Evolutionary conservation across 2,888 invertebrate species (phyloP).

Genomic region (Euclidia mi): DNA sequence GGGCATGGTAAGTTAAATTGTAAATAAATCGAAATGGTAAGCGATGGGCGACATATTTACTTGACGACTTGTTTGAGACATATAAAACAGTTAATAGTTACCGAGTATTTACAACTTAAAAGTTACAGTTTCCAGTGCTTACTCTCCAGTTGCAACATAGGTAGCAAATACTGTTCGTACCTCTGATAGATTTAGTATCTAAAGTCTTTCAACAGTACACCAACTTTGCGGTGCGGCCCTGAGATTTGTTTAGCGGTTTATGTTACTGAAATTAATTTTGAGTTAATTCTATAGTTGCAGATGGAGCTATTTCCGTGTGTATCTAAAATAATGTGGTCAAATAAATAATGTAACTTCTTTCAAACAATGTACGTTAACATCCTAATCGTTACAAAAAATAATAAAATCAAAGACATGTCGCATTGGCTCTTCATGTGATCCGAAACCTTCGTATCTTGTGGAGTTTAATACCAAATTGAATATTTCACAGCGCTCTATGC

Average conservation of each 20-base stretch:
- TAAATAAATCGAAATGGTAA: slow-evolving; percentile 64
- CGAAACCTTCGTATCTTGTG: slow-evolving; percentile 55
- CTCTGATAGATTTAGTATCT: slow-evolving; percentile 31
- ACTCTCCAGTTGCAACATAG: slow-evolving; percentile 68
- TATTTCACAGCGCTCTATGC: slow-evolving; percentile 65
- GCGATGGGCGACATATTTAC: slow-evolving; percentile 59
- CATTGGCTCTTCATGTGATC: slow-evolving; percentile 63
- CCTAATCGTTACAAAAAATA: slow-evolving; percentile 83
- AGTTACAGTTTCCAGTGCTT: slow-evolving; percentile 67
- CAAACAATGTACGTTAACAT: slow-evolving; percentile 78
- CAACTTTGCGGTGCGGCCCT: slow-evolving; percentile 25
- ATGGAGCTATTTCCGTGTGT: slow-evolving; percentile 65
- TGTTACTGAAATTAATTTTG: slow-evolving; percentile 21
- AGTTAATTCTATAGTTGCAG: slow-evolving; percentile 65
- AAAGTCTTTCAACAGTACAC: slow-evolving; percentile 30
- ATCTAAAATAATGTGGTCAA: slow-evolving; percentile 69
- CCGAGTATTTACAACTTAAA: slow-evolving; percentile 60
- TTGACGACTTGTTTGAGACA: slow-evolving; percentile 60
- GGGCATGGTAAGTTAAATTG: slow-evolving; percentile 60
- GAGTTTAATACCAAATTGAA: slow-evolving; percentile 67
- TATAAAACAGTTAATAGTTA: slow-evolving; percentile 64
- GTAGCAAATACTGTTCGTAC: slow-evolving; percentile 33
- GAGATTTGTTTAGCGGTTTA: slow-evolving; percentile 24
- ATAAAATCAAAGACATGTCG: slow-evolving; percentile 76
- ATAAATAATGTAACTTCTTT: slow-evolving; percentile 72